These are phyloP conservation scores for Pseudomyrmex flavicornis DNA, from an alignment of 1,140 invertebrate genomes.

Conservation along the genomic window DNA sequence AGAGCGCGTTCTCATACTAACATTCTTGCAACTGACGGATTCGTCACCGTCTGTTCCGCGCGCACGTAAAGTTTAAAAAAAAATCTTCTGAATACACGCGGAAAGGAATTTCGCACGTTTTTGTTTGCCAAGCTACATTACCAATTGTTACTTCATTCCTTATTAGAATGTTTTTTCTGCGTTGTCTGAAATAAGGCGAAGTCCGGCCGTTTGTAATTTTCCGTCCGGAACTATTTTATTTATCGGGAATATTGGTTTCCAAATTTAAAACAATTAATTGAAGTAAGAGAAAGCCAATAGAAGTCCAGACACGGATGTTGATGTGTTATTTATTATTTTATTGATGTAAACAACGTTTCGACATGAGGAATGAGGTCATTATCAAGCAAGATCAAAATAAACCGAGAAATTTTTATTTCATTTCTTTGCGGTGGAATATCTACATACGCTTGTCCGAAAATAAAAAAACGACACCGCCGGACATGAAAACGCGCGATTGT, in stretches of 20 bases:
- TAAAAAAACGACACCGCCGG: not conserved
- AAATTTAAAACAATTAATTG: too few species aligned
- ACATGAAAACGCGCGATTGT: conserved; percentile 20
- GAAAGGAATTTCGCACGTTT: not conserved
- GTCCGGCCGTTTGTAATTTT: too few species aligned
- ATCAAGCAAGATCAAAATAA: too few species aligned
- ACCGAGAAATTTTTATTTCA: not conserved
- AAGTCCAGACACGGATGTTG: too few species aligned
- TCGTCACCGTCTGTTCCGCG: conserved; percentile 8
- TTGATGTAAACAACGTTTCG: too few species aligned
- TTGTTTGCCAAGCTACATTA: conserved; percentile 1
- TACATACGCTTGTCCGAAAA: not conserved
- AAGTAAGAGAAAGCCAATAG: too few species aligned
- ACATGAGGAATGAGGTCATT: too few species aligned
- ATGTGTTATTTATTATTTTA: too few species aligned
- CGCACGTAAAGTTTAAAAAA: not conserved
- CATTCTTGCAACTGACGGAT: too few species aligned
- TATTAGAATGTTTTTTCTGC: conserved; percentile 11
- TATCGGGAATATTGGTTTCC: too few species aligned
- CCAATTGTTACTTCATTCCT: not conserved
- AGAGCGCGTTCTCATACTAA: not conserved
- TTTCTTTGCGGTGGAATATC: not conserved
- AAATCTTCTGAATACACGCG: not conserved
- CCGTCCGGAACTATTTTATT: too few species aligned
- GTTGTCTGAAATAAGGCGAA: not conserved